Evolutionary conservation across 64 coral and sea anemone species (phyloP).

Genomic region (Exaiptasia diaphana): DNA sequence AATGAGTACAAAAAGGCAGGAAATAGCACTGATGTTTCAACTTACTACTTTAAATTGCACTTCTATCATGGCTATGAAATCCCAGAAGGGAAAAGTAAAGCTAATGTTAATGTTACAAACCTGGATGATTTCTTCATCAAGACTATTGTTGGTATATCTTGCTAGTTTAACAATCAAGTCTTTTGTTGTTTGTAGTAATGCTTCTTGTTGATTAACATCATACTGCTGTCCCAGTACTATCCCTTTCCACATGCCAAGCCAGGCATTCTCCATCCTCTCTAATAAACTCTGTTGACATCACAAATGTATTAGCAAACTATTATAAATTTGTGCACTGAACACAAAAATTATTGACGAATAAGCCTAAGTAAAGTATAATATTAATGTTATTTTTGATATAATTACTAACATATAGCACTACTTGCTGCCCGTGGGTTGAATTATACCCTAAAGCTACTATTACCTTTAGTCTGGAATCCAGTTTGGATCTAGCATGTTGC

Average conservation of each 20-base stretch:
- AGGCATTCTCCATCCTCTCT: slow-evolving; percentile 58
- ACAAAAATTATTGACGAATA: neutral
- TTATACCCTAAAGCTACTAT: no score
- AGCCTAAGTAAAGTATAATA: neutral
- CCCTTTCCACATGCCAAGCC: slow-evolving; percentile 80
- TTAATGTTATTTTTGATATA: no score
- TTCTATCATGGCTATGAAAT: no score
- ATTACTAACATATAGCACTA: neutral
- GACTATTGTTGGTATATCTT: neutral
- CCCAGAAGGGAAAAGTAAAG: no score
- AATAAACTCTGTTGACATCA: slow-evolving; percentile 44
- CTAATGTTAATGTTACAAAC: no score
- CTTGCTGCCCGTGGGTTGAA: neutral
- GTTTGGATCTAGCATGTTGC: slow-evolving; percentile 56
- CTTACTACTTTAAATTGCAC: no score
- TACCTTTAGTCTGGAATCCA: slow-evolving; percentile 83
- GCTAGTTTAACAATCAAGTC: neutral
- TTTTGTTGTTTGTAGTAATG: neutral
- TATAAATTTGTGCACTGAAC: no score
- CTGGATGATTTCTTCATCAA: no score
- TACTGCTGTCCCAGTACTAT: slow-evolving; percentile 57
- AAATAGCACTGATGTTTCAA: no score
- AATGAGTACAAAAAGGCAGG: no score
- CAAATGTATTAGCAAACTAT: no score
- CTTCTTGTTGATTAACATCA: neutral